Conservation (phyloP, 2,888 invertebrate genomes). For the Aphelenchoides bicaudatus region DNA sequence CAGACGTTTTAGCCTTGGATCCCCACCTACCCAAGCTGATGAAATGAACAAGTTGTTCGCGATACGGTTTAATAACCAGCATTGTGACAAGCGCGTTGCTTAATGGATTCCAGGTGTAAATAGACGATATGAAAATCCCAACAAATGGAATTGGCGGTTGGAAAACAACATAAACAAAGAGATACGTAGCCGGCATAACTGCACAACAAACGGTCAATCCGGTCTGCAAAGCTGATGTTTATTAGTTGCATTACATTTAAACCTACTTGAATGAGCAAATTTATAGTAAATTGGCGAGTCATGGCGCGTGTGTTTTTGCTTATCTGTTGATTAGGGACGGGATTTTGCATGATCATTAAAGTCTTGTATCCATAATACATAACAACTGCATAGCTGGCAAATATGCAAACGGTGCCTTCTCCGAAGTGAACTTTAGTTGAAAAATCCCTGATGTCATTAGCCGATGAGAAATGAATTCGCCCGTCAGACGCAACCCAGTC, state of each 20-base stretch:
- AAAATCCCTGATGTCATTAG: constrained; percentile 3
- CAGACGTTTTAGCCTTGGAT: no score
- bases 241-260: background rate
- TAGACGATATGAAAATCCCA: constrained; percentile 3
- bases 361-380: constrained; percentile 1
- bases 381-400: background rate
- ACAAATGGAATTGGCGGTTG: constrained; percentile 5
- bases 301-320: constrained; percentile 2
- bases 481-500: background rate
- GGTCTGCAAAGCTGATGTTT: background rate
- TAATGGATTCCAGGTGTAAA: constrained; percentile 30
- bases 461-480: background rate
- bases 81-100: constrained; percentile 44
- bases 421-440: constrained; percentile 8
- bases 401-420: background rate
- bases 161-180: constrained; percentile 11
- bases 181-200: constrained; percentile 6
- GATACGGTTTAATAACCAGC: constrained; percentile 37
- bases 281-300: background rate
- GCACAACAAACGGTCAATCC: constrained; percentile 2
- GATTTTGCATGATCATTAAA: background rate
- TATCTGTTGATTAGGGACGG: background rate
- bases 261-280: constrained; percentile 2
- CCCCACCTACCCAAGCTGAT: background rate
- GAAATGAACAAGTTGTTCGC: constrained; percentile 16